A percentile compares a stretch with the other conserved stretches of the same genome.
phyloP scores from a whole-genome alignment of 53 echinoderm and acorn worm species.

The Echinometra lucunter region DNA sequence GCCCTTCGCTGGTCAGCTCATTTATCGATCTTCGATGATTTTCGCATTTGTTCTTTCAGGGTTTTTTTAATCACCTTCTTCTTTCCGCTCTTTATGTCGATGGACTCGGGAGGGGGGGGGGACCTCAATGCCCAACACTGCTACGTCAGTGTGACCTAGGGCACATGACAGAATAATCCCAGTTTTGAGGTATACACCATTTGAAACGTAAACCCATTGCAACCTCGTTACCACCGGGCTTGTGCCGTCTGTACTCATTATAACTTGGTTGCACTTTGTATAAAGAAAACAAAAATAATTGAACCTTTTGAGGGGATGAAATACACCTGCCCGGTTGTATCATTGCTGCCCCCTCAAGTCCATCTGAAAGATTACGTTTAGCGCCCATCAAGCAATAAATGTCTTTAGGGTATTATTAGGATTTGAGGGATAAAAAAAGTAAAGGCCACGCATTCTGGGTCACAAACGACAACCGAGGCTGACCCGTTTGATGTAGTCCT shows the following conservation, averaged over 20 bases:
- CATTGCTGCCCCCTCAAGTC: not conserved
- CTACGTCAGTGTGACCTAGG: not conserved
- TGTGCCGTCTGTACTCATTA: not conserved
- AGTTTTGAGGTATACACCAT: not conserved
- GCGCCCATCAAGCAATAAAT: conserved; percentile 31
- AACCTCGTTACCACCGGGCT: not conserved
- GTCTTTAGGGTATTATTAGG: conserved; percentile 51
- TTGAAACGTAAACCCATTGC: not conserved
- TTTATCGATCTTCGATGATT: not conserved
- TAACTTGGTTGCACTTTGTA: not conserved
- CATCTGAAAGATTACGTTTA: not conserved
- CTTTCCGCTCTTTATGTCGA: not conserved
- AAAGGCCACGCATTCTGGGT: conserved; percentile 38
- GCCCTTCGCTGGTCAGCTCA: not conserved
- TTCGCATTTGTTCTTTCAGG: not conserved
- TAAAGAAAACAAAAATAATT: conserved; percentile 43
- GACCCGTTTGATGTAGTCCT: not conserved
- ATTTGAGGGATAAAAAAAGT: not conserved
- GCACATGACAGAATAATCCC: not conserved
- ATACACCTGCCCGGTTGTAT: conserved; percentile 16
- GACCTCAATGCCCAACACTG: not conserved
- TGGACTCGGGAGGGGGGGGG: not conserved
- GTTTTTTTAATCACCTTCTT: not conserved
- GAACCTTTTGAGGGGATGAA: not conserved
- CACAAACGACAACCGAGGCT: not conserved